A percentile compares a stretch with the other conserved stretches of the same genome.
Conservation (phyloP, 2,888 invertebrate species). For the Cylindroiulus punctatus region DNA sequence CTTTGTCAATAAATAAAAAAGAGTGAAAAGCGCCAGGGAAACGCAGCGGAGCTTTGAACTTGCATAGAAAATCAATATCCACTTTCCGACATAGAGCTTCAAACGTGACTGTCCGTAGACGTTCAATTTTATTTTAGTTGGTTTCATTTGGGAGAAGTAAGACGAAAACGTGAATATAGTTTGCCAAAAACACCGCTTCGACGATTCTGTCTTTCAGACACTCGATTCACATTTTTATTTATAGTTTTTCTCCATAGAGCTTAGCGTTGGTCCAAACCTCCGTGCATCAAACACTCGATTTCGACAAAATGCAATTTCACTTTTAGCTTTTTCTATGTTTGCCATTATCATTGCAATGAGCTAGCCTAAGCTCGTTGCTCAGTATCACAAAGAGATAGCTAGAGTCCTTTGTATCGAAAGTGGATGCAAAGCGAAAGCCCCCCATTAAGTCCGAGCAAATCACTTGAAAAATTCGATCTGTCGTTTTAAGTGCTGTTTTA, state of each 20-base stretch:
- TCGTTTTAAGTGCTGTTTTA: conserved; percentile 18
- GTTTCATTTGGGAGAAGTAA: conserved; percentile 10
- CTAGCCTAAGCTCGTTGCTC: neutral
- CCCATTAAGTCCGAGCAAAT: conserved; percentile 9
- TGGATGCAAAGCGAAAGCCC: neutral
- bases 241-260: neutral
- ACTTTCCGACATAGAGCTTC: neutral
- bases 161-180: neutral
- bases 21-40: neutral
- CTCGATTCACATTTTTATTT: neutral
- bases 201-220: neutral
- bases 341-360: neutral
- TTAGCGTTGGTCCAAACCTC: neutral
- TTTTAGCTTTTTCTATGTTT: neutral
- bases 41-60: neutral
- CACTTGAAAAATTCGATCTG: conserved; percentile 2
- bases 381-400: neutral
- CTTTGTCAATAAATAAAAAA: conserved; percentile 1
- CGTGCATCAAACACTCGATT: neutral
- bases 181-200: neutral
- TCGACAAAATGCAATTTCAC: neutral
- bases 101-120: neutral
- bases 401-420: neutral
- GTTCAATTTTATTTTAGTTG: conserved; percentile 18
- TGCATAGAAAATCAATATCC: conserved; percentile 18